These are phyloP conservation scores for Escarpia spicata DNA, from an alignment of 2,888 invertebrate species.

Conservation along the genomic window DNA sequence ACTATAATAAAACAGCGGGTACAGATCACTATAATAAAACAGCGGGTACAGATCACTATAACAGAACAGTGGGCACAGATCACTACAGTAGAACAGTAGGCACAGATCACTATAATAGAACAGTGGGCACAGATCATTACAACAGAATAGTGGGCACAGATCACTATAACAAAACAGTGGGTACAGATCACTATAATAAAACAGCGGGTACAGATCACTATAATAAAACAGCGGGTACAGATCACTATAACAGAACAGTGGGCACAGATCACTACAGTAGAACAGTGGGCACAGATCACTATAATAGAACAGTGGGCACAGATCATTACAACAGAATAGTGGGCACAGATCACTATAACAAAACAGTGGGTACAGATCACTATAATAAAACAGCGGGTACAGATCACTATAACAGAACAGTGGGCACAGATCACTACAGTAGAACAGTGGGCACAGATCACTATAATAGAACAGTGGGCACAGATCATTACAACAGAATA, in stretches of 20 bases:
- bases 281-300: neutral
- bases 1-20: neutral
- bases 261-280: neutral
- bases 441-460: neutral
- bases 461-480: neutral
- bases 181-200: neutral
- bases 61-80: neutral
- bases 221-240: neutral
- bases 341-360: neutral
- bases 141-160: neutral
- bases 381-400: constrained; percentile 36
- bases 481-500: neutral
- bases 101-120: neutral
- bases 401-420: neutral
- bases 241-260: neutral
- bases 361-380: constrained; percentile 59
- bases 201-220: neutral
- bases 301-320: neutral
- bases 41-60: neutral
- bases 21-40: neutral
- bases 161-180: neutral
- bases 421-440: neutral
- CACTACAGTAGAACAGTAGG: neutral
- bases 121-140: neutral
- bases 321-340: neutral